These are phyloP conservation scores for Lynx canadensis DNA, from an alignment of 2,113 vertebrate species.

Conservation along the genomic window DNA sequence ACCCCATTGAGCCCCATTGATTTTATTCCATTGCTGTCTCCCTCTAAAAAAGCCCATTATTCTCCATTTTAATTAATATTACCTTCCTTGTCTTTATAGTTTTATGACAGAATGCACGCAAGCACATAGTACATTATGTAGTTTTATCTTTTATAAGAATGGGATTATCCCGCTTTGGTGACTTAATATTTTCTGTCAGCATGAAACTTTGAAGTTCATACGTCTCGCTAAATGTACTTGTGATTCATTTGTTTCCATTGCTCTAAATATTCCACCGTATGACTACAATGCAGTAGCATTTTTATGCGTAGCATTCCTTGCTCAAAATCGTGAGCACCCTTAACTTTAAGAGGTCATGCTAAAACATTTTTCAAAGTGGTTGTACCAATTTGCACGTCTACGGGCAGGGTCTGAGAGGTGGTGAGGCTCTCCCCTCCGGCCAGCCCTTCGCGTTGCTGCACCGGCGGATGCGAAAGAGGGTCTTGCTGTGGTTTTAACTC, in stretches of 20 bases:
- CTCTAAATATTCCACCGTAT: neutral
- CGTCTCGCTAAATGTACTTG: neutral
- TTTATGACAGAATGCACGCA: neutral
- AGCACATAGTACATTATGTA: neutral
- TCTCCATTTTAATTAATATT: conserved; percentile 10
- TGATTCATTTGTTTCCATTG: neutral
- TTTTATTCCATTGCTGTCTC: neutral
- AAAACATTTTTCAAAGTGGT: neutral
- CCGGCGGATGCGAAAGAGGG: neutral
- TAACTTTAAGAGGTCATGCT: neutral
- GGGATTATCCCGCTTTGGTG: neutral
- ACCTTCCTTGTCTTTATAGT: neutral
- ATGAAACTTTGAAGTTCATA: neutral
- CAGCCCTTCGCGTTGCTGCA: neutral
- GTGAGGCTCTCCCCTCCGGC: neutral
- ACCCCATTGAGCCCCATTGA: neutral
- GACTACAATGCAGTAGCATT: neutral
- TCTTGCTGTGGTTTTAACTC: neutral
- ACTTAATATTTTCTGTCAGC: neutral
- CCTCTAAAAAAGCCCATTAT: neutral
- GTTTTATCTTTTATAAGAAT: neutral
- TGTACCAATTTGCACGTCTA: neutral
- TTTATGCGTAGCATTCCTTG: neutral
- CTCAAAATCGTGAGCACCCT: neutral
- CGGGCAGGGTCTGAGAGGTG: neutral